Conservation (phyloP, 2,888 invertebrate genomes). For the Pyrochroa serraticornis region DNA sequence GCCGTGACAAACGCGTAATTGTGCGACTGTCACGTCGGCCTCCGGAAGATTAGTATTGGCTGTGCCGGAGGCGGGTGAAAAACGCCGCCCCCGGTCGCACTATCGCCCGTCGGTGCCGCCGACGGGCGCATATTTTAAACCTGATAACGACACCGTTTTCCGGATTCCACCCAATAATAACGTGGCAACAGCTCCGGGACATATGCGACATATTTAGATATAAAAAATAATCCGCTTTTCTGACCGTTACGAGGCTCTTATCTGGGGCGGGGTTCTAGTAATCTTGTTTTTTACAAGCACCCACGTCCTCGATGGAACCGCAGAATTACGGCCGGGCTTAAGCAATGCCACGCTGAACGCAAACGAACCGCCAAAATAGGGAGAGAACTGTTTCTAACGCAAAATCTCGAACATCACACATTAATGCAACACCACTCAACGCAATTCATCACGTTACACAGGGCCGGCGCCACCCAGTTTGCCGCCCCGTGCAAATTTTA, state of each 20-base stretch:
- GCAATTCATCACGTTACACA: too few relatives aligned
- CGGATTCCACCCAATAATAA: constrained; percentile 39
- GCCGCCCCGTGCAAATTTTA: too few relatives aligned
- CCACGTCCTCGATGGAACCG: not conserved
- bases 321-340: too few relatives aligned
- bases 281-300: constrained; percentile 24
- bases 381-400: too few relatives aligned
- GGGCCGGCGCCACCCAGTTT: too few relatives aligned
- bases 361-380: too few relatives aligned
- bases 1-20: constrained; percentile 53
- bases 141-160: constrained; percentile 29
- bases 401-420: too few relatives aligned
- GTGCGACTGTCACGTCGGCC: constrained; percentile 48
- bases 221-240: constrained; percentile 54
- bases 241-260: constrained; percentile 53
- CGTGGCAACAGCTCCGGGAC: constrained; percentile 45
- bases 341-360: too few relatives aligned
- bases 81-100: constrained; percentile 11
- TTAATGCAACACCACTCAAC: too few relatives aligned
- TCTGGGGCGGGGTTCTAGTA: constrained; percentile 25
- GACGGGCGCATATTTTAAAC: constrained; percentile 37
- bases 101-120: constrained; percentile 21
- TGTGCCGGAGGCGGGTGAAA: constrained; percentile 1
- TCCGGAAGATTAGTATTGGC: constrained; percentile 27
- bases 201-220: constrained; percentile 54